These are phyloP conservation scores for Corythornis madagascariensis DNA, from an alignment of 2,113 vertebrate genomes.

Conservation along the genomic window DNA sequence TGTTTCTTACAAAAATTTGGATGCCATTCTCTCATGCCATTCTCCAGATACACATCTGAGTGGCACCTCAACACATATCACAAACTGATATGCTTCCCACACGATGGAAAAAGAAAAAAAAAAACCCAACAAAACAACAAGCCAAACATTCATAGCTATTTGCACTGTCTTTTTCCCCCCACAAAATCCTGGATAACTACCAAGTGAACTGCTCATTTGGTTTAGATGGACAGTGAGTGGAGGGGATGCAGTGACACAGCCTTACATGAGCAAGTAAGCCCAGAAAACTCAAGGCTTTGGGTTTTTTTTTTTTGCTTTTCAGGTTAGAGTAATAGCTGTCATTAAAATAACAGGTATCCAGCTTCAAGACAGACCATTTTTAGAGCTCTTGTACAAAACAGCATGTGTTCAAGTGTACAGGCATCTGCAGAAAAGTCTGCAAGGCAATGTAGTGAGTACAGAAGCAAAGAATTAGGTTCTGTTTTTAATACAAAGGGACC, in stretches of 20 bases:
- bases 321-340: background rate
- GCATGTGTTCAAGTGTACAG: constrained; percentile 64
- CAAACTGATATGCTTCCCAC: background rate
- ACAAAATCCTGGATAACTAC: background rate
- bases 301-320: background rate
- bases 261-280: background rate
- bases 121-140: no score
- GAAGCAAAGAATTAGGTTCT: background rate
- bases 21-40: background rate
- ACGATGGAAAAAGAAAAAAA: background rate
- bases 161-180: background rate
- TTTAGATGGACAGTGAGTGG: background rate
- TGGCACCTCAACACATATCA: background rate
- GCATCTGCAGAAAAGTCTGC: background rate
- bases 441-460: background rate
- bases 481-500: background rate
- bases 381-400: constrained; percentile 10
- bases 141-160: background rate
- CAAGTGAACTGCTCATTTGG: background rate
- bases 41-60: background rate
- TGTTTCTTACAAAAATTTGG: background rate
- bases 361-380: constrained; percentile 23
- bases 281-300: background rate
- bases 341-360: background rate
- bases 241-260: background rate